Evolutionary conservation across 2,888 invertebrate genomes (phyloP), one percentile per base, ranked within the genome.

Genomic region (Metacarcinus magister): DNA sequence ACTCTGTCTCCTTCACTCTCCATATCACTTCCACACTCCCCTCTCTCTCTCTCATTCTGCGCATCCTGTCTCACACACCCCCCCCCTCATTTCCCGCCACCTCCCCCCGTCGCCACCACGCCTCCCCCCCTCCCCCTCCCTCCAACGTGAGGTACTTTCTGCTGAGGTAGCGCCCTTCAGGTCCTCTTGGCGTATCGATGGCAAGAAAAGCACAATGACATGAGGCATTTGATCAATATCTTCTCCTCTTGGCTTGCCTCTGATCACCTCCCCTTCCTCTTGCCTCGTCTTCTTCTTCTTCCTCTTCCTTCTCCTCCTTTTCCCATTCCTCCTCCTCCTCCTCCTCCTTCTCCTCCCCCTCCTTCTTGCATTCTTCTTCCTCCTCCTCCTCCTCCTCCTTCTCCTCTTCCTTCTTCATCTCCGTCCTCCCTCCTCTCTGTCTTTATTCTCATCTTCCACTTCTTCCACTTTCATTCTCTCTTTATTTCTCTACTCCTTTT

Each of bases 111-210:
- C n/a, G 19, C 32, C 93, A 28, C n/a, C 4, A 28, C 39, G 32
- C 89, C 8, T 39, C 23, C 0, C 89, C 19, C 89, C 89, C 13
- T 1, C 39, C 39, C 2, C 89, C 3, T 16, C 39, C 39, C 8
- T 16, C 67, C 5, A 19, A 67, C 67, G n/a, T n/a, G n/a, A 23
- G 67, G 67, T 67, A 67, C 67, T 67, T 67, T 67, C 67, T 67
- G 67, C 67, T 67, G 67, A 67, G 67, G 67, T n/a, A 5, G 67
- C 67, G n/a, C n/a, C 67, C 67, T 67, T n/a, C n/a, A n/a, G 67
- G 23, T 67, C 19, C 67, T 67, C 67, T 67, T 19, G 16, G 67
- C 67, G 23, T 67, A 67, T 67, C n/a, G 67, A 67, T 67, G 67
- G 67, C n/a, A 10, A 23, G 67, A 67, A 67, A 67, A 67, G 67